Conservation (phyloP, 2,888 invertebrate genomes). For the Drosophila recens region DNA sequence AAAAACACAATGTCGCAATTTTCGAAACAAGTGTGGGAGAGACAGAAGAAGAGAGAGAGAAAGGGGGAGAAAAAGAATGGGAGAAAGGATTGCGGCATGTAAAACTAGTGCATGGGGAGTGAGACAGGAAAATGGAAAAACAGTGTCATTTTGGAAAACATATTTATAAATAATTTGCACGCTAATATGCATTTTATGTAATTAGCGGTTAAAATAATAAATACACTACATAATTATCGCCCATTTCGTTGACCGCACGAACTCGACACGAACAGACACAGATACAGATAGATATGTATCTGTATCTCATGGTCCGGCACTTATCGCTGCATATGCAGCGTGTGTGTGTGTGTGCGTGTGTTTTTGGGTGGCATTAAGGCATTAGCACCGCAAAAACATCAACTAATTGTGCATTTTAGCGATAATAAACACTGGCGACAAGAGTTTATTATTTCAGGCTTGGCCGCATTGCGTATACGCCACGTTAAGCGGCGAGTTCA, state of each 20-base stretch:
- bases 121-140: background rate
- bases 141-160: conserved; percentile 65
- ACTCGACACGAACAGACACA: conserved; percentile 39
- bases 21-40: background rate
- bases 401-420: conserved; percentile 79
- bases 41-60: background rate
- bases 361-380: conserved; percentile 62
- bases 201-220: conserved; percentile 81
- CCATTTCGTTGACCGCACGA: conserved; percentile 72
- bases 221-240: conserved; percentile 80
- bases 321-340: conserved; percentile 64
- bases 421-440: conserved; percentile 73
- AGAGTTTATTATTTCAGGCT: conserved; percentile 77
- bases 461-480: conserved; percentile 55
- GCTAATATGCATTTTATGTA: conserved; percentile 81
- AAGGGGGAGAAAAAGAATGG: too few species aligned
- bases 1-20: conserved; percentile 48
- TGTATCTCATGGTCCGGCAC: conserved; percentile 49
- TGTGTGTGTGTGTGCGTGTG: conserved; percentile 30
- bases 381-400: conserved; percentile 80
- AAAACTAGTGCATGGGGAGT: conserved; percentile 1
- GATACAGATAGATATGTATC: conserved; percentile 15
- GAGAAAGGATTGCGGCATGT: conserved; percentile 11
- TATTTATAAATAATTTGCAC: conserved; percentile 79
- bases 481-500: conserved; percentile 12